A percentile compares a stretch with the other conserved stretches of the same genome.
Evolutionary conservation across 53 echinoderm and acorn worm genomes (phyloP).

Genomic region (Echinometra lucunter): DNA sequence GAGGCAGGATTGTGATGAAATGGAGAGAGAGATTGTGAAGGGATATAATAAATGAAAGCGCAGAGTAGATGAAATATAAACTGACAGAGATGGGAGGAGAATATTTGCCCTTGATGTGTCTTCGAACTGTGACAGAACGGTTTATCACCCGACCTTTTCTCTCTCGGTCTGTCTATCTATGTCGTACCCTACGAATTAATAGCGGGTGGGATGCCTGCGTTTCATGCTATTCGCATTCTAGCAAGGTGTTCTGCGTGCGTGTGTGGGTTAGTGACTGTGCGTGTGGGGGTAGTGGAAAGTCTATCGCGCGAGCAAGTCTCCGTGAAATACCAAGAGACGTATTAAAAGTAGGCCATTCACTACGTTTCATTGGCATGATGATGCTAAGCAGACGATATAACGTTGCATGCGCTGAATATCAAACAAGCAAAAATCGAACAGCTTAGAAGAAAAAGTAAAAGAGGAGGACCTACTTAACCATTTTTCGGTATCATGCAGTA

Average conservation of each 20-base stretch:
- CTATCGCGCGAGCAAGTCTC: constrained; percentile 53
- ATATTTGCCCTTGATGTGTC: constrained; percentile 68
- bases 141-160: constrained; percentile 58
- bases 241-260: background rate
- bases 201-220: constrained; percentile 15
- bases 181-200: constrained; percentile 18
- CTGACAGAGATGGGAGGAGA: constrained; percentile 50
- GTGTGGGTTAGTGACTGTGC: constrained; percentile 5
- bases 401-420: constrained; percentile 29
- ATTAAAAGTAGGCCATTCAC: constrained; percentile 63
- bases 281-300: constrained; percentile 36
- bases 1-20: background rate
- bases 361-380: constrained; percentile 19
- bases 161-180: background rate
- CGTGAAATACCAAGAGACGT: constrained; percentile 64
- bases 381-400: constrained; percentile 2
- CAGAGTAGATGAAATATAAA: constrained; percentile 58
- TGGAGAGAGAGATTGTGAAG: background rate
- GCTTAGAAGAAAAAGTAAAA: background rate
- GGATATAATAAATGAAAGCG: constrained; percentile 34
- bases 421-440: constrained; percentile 32
- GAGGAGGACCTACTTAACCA: constrained; percentile 38
- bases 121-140: background rate
- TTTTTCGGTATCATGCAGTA: constrained; percentile 38
- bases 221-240: constrained; percentile 48